These are phyloP conservation scores for Diadegma fenestrale DNA, from an alignment of 2,888 invertebrate species.

Conservation along the genomic window DNA sequence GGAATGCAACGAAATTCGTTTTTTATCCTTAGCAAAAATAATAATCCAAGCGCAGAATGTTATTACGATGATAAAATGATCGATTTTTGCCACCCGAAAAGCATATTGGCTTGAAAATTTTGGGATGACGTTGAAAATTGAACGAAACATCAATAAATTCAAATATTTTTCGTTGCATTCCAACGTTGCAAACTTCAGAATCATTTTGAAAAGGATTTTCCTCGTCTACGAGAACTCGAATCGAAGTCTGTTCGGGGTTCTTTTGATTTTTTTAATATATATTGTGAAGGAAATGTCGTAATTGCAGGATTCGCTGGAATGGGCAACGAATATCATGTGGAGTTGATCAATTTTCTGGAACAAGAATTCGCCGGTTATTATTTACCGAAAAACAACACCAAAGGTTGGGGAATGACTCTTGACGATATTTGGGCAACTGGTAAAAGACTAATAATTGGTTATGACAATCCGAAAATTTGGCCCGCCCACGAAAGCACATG, in stretches of 20 bases:
- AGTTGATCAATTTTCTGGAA: conserved; percentile 82
- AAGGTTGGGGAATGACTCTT: conserved; percentile 85
- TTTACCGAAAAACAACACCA: conserved; percentile 80
- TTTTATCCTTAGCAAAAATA: too few relatives aligned
- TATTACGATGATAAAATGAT: too few relatives aligned
- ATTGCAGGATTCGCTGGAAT: conserved; percentile 83
- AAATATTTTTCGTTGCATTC: too few relatives aligned
- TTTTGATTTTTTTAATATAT: neutral
- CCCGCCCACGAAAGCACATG: conserved; percentile 84
- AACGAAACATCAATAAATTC: too few relatives aligned
- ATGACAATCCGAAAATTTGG: conserved; percentile 84
- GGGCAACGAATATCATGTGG: conserved; percentile 77
- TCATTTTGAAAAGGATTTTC: neutral
- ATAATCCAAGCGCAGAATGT: too few relatives aligned
- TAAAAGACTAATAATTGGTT: conserved; percentile 86
- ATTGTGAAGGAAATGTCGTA: neutral
- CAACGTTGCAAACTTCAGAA: too few relatives aligned
- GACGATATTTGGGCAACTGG: conserved; percentile 86
- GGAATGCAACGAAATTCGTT: too few relatives aligned
- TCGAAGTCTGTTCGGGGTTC: too few relatives aligned
- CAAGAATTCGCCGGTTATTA: conserved; percentile 81
- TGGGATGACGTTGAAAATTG: too few relatives aligned
- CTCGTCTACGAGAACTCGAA: too few relatives aligned
- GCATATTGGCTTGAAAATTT: too few relatives aligned
- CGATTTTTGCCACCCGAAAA: too few relatives aligned